phyloP scores from a whole-genome alignment of 2,797 vertebrate species.

The Staurois parvus region DNA sequence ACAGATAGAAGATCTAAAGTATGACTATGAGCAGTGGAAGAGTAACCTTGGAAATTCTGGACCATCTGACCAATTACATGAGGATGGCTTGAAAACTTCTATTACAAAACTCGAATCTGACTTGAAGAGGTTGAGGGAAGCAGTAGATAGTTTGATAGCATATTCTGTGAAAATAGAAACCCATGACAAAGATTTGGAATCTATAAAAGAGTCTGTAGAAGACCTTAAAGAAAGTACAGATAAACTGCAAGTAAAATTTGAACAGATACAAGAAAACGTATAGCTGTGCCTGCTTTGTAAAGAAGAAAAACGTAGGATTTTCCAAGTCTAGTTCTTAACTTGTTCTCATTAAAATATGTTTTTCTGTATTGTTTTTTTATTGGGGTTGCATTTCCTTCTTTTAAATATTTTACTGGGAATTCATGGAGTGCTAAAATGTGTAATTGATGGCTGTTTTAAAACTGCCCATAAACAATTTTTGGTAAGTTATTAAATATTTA shows the following conservation, averaged over 20 bases:
- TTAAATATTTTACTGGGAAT: too few species aligned
- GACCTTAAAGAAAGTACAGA: conserved; percentile 80
- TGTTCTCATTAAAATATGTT: conserved; percentile 53
- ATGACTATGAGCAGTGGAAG: conserved; percentile 31
- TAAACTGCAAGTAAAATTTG: conserved; percentile 76
- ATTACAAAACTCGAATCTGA: conserved; percentile 79
- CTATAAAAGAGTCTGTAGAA: conserved; percentile 79
- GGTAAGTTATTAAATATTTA: too few species aligned
- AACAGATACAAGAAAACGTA: conserved; percentile 75
- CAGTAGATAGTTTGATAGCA: conserved; percentile 78
- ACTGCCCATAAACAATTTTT: too few species aligned
- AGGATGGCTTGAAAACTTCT: conserved; percentile 72
- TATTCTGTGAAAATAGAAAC: conserved; percentile 85
- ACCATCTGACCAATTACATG: conserved; percentile 51
- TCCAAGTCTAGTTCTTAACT: conserved; percentile 27
- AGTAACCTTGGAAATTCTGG: conserved; percentile 66
- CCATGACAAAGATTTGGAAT: conserved; percentile 79
- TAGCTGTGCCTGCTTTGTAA: conserved; percentile 60
- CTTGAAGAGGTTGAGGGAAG: conserved; percentile 80
- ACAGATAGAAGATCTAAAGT: conserved; percentile 64
- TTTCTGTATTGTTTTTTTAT: conserved; percentile 20
- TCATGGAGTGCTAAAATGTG: too few species aligned
- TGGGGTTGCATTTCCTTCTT: background rate
- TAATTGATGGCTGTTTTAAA: too few species aligned
- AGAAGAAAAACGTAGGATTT: conserved; percentile 45